These are phyloP conservation scores for Bursaphelenchus okinawaensis DNA, from an alignment of 2,888 invertebrate species.

Conservation along the genomic window DNA sequence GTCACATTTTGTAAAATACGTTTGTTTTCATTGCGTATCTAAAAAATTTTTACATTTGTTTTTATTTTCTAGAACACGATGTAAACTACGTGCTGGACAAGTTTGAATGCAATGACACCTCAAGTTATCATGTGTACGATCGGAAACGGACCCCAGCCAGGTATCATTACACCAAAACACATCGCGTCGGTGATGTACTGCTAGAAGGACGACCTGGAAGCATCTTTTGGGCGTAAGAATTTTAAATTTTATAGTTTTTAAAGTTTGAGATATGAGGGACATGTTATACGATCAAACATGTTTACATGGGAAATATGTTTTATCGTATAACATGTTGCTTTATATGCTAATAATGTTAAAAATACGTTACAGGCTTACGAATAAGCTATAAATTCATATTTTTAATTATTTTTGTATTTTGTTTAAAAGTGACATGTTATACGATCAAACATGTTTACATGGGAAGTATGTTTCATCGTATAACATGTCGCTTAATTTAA, in stretches of 20 bases:
- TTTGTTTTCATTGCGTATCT: background rate
- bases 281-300: too few relatives aligned
- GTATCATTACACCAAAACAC: constrained; percentile 39
- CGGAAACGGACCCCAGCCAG: constrained; percentile 35
- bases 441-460: too few relatives aligned
- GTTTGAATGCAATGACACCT: constrained; percentile 33
- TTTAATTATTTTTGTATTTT: background rate
- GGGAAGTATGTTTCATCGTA: too few relatives aligned
- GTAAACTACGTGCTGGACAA: constrained; percentile 31
- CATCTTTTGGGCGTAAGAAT: constrained; percentile 33
- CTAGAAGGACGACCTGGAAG: constrained; percentile 46
- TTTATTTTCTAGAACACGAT: constrained; percentile 24
- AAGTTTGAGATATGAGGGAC: too few relatives aligned
- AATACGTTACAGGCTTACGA: too few relatives aligned
- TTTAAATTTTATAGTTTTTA: background rate
- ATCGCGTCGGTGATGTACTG: constrained; percentile 44
- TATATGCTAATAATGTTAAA: too few relatives aligned
- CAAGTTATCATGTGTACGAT: constrained; percentile 34
- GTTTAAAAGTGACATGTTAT: background rate
- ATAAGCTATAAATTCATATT: too few relatives aligned
- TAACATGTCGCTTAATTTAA: too few relatives aligned
- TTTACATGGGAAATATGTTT: too few relatives aligned
- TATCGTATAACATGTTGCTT: too few relatives aligned
- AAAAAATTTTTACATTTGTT: background rate
- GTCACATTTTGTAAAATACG: background rate